Base-by-base conservation (phyloP, 2,113 vertebrate genomes). In the Xenopus laevis region DNA sequence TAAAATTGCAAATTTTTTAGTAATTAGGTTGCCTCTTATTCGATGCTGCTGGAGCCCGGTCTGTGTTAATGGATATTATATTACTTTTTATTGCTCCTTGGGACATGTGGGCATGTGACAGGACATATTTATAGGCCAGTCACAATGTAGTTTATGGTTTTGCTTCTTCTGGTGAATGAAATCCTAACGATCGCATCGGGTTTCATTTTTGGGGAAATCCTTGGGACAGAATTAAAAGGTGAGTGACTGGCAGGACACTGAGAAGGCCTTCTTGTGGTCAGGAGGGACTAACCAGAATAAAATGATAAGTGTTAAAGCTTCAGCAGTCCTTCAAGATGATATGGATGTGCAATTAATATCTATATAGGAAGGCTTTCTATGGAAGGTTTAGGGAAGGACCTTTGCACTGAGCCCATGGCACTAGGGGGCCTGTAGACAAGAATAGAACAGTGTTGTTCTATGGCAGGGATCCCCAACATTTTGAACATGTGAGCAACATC, bases 141-240 rank as follows among this genome's bases (percentile, higher is more conserved):
- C 16, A 44, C 73, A 62, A 63, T 55, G 27, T 63, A 52, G 53
- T 69, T 68, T 69, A 62, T 76, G 73, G 61, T 59, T 62, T 71
- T 62, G 21, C 70, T 46, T 60, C 57, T 47, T 63, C 45, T 64
- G 13, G 13, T 70, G 67, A 67, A 68, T 62, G 58, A 55, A 69
- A 44, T 47, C 33, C 45, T 74, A 58, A 74, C 44, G 47, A 20
- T 4, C 11, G 44, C 68, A 23, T 70, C 59, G 30, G 50, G 27
- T 68, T 77, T 46, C 62, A n/a, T 44, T 23, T 52, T 21, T 30
- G 21, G 40, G 69, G 44, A 62, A 17, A 46, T 47, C 46, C 46
- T 40, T 63, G 17, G 67, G 59, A 17, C 45, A 15, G 47, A n/a
- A 62, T 46, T 55, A 55, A 55, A 69, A 47, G 58, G 15, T 40